Base-by-base conservation (phyloP, 1,140 invertebrate species). In the Dryas iulia region DNA sequence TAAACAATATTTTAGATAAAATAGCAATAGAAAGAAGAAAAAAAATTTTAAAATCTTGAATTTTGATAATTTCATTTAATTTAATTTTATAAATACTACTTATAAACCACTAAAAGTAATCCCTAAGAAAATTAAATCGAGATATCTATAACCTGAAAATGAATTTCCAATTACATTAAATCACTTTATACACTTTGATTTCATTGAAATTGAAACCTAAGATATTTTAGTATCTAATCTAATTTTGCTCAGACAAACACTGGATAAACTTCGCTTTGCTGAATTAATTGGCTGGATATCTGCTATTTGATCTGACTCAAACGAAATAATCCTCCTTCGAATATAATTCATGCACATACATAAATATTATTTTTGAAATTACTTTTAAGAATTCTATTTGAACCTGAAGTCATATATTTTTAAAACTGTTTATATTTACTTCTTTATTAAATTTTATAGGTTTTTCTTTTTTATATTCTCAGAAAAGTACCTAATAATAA, bases 271-370 rank as follows among this genome's bases (percentile, higher is more conserved):
- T 66, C 74, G 69, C 59, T 66, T 66, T 77, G 72, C 60, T 61
- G 72, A 80, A 78, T 83, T 83, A 82, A 80, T 82, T 82, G 76
- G 67, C 74, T 77, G 61, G 67, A 77, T 76, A 82, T 78, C 76
- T 73, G 68, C 59, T 63, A 70, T 72, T 75, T 64, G 72, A 74
- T 67, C 68, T 61, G 33, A 59, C 57, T 67, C 35, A 67, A 68
- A 67, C 59, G 62, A 70, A 66, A 66, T 72, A 63, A 72, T 71
- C 47, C 26, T 73, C 59, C 26, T 58, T 31, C 39, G 23, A 52
- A 64, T 28, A 33, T 14, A 26, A 31, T 63, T 53, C 23, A 31
- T 33, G 0, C 23, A 7, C 5, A 18, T 54, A 54, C 8, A 54
- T n/a, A n/a, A n/a, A 7, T 54, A 25, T 25, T 54, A 25, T 54